Conservation (phyloP, 1,140 invertebrate species). For the Nebria ingens region DNA sequence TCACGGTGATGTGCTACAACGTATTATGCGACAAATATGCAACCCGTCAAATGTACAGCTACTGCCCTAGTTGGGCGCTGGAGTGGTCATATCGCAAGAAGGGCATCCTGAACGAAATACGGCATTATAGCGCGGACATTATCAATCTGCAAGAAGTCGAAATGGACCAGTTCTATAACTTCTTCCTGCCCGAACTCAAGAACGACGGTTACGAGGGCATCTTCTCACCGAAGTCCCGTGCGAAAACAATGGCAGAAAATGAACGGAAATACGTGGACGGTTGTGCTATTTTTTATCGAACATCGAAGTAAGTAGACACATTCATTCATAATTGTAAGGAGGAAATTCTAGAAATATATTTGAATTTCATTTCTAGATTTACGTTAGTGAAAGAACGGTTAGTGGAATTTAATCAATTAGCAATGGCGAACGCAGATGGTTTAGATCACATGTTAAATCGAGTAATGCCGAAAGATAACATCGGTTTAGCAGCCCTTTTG, state of each 20-base stretch:
- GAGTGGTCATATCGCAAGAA: constrained; percentile 98
- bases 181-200: constrained; percentile 90
- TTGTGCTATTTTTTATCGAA: constrained; percentile 96
- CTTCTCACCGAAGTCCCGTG: constrained; percentile 95
- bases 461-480: constrained; percentile 99
- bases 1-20: constrained; percentile 99
- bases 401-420: constrained; percentile 96
- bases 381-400: constrained; percentile 88
- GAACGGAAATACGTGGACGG: constrained; percentile 98
- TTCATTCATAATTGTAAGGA: neutral
- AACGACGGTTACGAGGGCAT: constrained; percentile 94
- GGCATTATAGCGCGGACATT: constrained; percentile 93
- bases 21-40: constrained; percentile 98
- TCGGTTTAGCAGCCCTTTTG: constrained; percentile 87
- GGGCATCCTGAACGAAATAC: constrained; percentile 93
- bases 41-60: constrained; percentile 93
- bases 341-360: neutral
- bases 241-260: constrained; percentile 95
- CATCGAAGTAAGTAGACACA: constrained; percentile 71
- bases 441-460: constrained; percentile 98
- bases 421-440: constrained; percentile 96
- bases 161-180: constrained; percentile 97
- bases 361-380: constrained; percentile 57
- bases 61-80: constrained; percentile 94
- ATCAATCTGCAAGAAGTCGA: constrained; percentile 98